These are phyloP conservation scores for Alloplasta piceator DNA, from an alignment of 2,888 invertebrate genomes.

Conservation along the genomic window DNA sequence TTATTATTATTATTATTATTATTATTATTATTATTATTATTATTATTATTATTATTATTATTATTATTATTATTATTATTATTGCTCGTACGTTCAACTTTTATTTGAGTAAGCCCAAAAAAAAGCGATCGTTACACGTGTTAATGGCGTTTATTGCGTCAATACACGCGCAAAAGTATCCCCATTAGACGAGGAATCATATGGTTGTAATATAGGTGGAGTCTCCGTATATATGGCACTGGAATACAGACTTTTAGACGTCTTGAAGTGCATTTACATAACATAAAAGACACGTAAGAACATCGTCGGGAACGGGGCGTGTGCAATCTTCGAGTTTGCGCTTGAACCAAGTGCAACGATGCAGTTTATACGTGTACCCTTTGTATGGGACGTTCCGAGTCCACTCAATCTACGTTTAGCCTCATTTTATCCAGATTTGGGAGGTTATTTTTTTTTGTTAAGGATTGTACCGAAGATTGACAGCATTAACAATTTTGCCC, in stretches of 20 bases:
- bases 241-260: slow-evolving; percentile 16
- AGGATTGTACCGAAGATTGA: too few relatives aligned
- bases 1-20: too few relatives aligned
- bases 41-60: too few relatives aligned
- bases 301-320: slow-evolving; percentile 31
- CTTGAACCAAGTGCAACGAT: slow-evolving; percentile 24
- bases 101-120: slow-evolving; percentile 32
- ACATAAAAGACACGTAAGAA: slow-evolving; percentile 68
- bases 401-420: too few relatives aligned
- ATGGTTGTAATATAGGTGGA: slow-evolving; percentile 51
- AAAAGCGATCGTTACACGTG: slow-evolving; percentile 67
- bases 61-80: too few relatives aligned
- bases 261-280: slow-evolving; percentile 69
- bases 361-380: background rate
- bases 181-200: slow-evolving; percentile 13
- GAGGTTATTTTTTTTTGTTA: too few relatives aligned
- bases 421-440: too few relatives aligned
- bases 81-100: slow-evolving; percentile 1
- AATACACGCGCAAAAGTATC: slow-evolving; percentile 8
- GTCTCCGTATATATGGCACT: background rate
- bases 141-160: slow-evolving; percentile 52
- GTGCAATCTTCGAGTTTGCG: slow-evolving; percentile 44
- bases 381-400: too few relatives aligned
- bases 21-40: too few relatives aligned
- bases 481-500: too few relatives aligned